These are phyloP conservation scores for Drosophila arizonae DNA, from an alignment of 1,140 invertebrate species.

Conservation along the genomic window DNA sequence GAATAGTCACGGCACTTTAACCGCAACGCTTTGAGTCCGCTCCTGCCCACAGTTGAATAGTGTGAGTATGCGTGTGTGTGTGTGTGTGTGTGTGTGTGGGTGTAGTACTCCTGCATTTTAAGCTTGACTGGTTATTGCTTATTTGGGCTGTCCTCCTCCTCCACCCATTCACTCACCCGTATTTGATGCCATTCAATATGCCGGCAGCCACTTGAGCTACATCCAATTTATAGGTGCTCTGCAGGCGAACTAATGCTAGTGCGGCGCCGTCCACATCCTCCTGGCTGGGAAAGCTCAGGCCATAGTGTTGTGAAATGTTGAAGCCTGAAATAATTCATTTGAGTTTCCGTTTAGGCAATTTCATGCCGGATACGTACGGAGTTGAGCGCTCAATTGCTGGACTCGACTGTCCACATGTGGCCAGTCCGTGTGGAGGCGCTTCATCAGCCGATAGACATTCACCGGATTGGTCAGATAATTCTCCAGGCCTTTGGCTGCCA, in stretches of 20 bases:
- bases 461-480: constrained; percentile 96
- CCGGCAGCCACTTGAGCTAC: constrained; percentile 94
- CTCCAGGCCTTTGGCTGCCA: constrained; percentile 90
- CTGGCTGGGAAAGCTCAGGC: constrained; percentile 91
- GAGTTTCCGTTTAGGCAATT: background rate
- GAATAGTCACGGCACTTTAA: too few species aligned
- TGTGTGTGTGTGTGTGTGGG: constrained; percentile 7
- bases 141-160: constrained; percentile 29
- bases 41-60: constrained; percentile 14
- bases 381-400: constrained; percentile 38
- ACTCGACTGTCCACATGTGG: constrained; percentile 85
- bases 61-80: background rate
- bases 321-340: constrained; percentile 41
- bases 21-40: background rate
- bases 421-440: constrained; percentile 96
- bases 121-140: constrained; percentile 73
- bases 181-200: constrained; percentile 92
- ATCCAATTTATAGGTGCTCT: constrained; percentile 98
- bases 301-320: constrained; percentile 84
- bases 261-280: constrained; percentile 97
- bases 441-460: constrained; percentile 97
- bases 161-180: constrained; percentile 85
- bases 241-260: constrained; percentile 94
- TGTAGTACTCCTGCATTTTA: constrained; percentile 55
- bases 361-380: constrained; percentile 41